Conservation (phyloP, 2,888 invertebrate genomes). For the Seladonia tumulorum region DNA sequence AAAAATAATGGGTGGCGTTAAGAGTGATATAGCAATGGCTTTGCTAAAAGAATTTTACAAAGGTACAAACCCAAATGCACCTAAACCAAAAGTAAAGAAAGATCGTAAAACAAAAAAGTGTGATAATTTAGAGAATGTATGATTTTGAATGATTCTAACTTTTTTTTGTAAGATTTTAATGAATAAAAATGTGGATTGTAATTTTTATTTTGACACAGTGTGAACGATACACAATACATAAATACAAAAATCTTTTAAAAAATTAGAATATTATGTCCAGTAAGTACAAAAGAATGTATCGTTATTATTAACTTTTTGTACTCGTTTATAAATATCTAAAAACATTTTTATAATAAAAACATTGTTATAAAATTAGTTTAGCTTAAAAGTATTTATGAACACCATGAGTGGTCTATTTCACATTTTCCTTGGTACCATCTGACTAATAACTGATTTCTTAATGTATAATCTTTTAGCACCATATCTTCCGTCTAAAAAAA, state of each 20-base stretch:
- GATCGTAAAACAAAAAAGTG: constrained; percentile 65
- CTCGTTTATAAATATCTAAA: constrained; percentile 24
- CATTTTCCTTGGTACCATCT: constrained; percentile 97
- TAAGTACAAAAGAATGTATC: background rate
- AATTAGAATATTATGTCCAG: background rate
- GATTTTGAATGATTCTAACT: background rate
- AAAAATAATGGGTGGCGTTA: constrained; percentile 88
- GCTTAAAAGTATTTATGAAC: constrained; percentile 80
- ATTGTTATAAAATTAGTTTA: constrained; percentile 12
- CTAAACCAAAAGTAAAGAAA: constrained; percentile 88
- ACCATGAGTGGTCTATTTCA: constrained; percentile 91
- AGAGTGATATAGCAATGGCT: constrained; percentile 92
- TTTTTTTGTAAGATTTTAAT: constrained; percentile 2
- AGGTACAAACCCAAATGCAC: constrained; percentile 95
- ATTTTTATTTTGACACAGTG: constrained; percentile 14
- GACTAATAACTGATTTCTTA: constrained; percentile 90
- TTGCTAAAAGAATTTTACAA: constrained; percentile 97
- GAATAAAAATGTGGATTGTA: background rate
- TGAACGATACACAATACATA: background rate
- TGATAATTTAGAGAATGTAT: background rate
- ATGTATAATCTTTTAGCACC: constrained; percentile 86
- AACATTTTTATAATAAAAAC: constrained; percentile 23
- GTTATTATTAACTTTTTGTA: constrained; percentile 23
- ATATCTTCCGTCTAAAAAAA: constrained; percentile 81
- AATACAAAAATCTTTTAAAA: background rate